These are phyloP conservation scores for Rhadinocentrus ornatus DNA, from an alignment of 2,797 vertebrate species.

Conservation along the genomic window DNA sequence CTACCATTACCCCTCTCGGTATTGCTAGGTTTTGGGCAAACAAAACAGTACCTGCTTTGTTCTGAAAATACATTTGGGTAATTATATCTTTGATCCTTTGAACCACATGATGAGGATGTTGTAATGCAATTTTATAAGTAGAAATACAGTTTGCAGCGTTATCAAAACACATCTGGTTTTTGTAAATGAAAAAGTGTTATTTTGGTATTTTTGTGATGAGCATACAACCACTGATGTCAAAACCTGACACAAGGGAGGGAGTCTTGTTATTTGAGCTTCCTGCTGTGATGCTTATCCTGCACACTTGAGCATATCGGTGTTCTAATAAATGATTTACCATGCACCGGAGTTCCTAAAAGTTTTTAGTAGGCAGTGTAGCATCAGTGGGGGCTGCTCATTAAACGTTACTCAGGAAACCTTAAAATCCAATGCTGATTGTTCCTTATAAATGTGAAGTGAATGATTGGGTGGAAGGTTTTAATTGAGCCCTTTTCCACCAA, in stretches of 20 bases:
- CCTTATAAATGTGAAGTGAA: conserved; percentile 16
- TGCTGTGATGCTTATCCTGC: conserved; percentile 12
- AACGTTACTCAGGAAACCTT: conserved; percentile 60
- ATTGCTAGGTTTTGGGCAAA: conserved; percentile 38
- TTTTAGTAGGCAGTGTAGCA: conserved; percentile 9
- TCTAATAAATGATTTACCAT: conserved; percentile 38
- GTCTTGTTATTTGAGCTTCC: conserved; percentile 18
- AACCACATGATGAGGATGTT: conserved; percentile 52
- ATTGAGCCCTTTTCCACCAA: neutral
- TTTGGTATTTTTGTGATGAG: conserved; percentile 5
- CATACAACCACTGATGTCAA: neutral
- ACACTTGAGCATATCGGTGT: conserved; percentile 26
- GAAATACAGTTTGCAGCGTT: neutral
- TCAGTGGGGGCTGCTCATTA: conserved; percentile 25
- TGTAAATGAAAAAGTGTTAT: neutral
- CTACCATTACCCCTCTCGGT: conserved; percentile 26
- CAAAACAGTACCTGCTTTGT: conserved; percentile 71
- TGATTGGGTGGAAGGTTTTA: conserved; percentile 1
- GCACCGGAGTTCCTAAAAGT: conserved; percentile 14
- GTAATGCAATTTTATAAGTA: conserved; percentile 20
- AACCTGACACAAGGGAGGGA: conserved; percentile 3
- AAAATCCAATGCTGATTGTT: conserved; percentile 36
- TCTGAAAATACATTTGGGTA: conserved; percentile 37
- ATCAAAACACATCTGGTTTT: conserved; percentile 16
- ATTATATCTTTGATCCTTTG: conserved; percentile 56